phyloP scores from a whole-genome alignment of 2,888 invertebrate genomes.

The Pelosia muscerda region DNA sequence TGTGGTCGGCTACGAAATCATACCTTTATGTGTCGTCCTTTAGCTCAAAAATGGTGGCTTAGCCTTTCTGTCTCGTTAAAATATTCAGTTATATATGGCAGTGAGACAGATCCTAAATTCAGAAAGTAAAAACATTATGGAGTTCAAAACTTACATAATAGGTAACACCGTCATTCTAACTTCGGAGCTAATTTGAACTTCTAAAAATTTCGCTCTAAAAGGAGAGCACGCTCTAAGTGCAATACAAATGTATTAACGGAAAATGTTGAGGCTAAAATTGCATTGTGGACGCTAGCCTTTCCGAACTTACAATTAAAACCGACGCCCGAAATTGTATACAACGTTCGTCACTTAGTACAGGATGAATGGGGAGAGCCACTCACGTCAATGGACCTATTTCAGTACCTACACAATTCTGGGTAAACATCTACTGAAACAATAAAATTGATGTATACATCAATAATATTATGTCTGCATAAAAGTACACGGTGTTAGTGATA shows the following conservation, averaged over 20 bases:
- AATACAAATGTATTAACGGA: conserved; percentile 54
- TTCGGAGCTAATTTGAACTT: conserved; percentile 16
- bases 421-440: not conserved
- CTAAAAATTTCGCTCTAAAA: conserved; percentile 37
- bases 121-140: not conserved
- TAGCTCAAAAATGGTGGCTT: not conserved
- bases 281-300: conserved; percentile 68
- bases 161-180: conserved; percentile 15
- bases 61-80: not conserved
- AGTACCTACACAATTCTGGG: conserved; percentile 2
- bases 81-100: not conserved
- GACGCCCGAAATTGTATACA: conserved; percentile 86
- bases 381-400: conserved; percentile 1
- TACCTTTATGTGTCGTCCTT: not conserved
- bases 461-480: not conserved
- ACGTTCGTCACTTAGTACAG: conserved; percentile 83
- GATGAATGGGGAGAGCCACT: conserved; percentile 43
- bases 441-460: not conserved
- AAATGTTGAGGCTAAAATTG: conserved; percentile 76
- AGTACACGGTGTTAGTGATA: not conserved
- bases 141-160: not conserved
- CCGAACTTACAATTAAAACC: conserved; percentile 86
- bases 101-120: not conserved
- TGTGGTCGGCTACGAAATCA: too few species aligned
- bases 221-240: conserved; percentile 36